These are phyloP conservation scores for Lordiphosa mommai DNA, from an alignment of 1,140 invertebrate species.

Conservation along the genomic window DNA sequence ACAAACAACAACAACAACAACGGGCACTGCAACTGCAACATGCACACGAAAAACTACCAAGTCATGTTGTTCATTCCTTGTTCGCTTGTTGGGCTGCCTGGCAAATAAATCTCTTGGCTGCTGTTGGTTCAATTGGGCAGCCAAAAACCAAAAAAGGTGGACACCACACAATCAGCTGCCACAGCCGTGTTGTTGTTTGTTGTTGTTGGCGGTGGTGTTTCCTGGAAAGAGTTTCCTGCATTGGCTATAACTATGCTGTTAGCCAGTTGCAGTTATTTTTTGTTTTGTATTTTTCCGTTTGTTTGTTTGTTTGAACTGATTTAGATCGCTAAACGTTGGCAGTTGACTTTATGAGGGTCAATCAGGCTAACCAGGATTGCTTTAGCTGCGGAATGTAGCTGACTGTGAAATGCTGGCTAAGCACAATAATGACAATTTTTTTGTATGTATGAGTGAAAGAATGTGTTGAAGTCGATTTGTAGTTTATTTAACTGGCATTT, in stretches of 20 bases:
- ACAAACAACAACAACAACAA: conserved; percentile 55
- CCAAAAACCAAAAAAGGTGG: conserved; percentile 54
- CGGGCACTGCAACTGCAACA: conserved; percentile 38
- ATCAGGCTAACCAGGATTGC: conserved; percentile 42
- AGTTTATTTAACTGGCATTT: too few species aligned
- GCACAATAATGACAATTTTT: conserved; percentile 22
- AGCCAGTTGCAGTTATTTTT: conserved; percentile 22
- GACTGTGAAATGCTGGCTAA: too few species aligned
- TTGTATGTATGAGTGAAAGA: conserved; percentile 9
- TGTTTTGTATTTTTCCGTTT: background rate
- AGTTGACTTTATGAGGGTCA: conserved; percentile 73
- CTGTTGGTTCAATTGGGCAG: conserved; percentile 56
- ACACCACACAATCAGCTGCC: conserved; percentile 65
- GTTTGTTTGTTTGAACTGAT: conserved; percentile 42
- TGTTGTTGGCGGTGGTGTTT: conserved; percentile 46
- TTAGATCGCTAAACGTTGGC: conserved; percentile 59
- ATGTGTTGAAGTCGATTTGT: conserved; percentile 2
- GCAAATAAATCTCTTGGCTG: conserved; percentile 69
- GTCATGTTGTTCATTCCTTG: conserved; percentile 60
- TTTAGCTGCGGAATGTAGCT: background rate
- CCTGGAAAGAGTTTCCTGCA: conserved; percentile 75
- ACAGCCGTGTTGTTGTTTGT: background rate
- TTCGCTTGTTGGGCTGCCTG: conserved; percentile 31
- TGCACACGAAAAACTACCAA: conserved; percentile 76
- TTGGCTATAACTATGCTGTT: conserved; percentile 64